Conservation (phyloP, 92 coral and sea anemone genomes). For the Umimayanthus kanabou region DNA sequence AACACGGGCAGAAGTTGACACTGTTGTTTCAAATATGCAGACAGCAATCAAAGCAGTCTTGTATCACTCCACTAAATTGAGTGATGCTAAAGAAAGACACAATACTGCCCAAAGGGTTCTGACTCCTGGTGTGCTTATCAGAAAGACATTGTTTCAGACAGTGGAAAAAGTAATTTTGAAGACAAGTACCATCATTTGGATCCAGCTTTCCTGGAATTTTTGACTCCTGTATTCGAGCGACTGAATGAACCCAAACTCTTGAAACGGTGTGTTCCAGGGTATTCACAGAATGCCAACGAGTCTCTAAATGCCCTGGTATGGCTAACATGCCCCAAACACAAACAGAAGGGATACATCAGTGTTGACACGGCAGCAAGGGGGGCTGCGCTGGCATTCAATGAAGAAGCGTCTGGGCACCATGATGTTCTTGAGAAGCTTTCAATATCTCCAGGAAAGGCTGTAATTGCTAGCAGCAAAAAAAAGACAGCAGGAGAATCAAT, state of each 20-base stretch:
- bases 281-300: constrained; percentile 47
- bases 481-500: constrained; percentile 35
- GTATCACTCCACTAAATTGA: neutral
- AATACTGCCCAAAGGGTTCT: constrained; percentile 18
- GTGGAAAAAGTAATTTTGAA: neutral
- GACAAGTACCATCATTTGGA: constrained; percentile 5
- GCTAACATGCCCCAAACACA: constrained; percentile 49
- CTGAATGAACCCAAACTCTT: constrained; percentile 43
- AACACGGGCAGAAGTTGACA: constrained; percentile 8
- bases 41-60: neutral
- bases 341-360: constrained; percentile 10
- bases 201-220: constrained; percentile 43
- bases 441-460: constrained; percentile 36
- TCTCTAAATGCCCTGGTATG: constrained; percentile 45
- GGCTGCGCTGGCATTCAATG: constrained; percentile 36
- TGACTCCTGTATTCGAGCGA: constrained; percentile 31
- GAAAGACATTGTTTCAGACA: constrained; percentile 3
- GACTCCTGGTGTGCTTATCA: constrained; percentile 16
- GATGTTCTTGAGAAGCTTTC: constrained; percentile 31
- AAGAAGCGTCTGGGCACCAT: constrained; percentile 35
- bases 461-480: constrained; percentile 21
- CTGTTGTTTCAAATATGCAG: neutral
- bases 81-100: neutral
- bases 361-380: constrained; percentile 46
- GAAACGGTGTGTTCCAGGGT: constrained; percentile 44